Base-by-base conservation (phyloP, 2,888 invertebrate genomes). In the Aromia moschata region DNA sequence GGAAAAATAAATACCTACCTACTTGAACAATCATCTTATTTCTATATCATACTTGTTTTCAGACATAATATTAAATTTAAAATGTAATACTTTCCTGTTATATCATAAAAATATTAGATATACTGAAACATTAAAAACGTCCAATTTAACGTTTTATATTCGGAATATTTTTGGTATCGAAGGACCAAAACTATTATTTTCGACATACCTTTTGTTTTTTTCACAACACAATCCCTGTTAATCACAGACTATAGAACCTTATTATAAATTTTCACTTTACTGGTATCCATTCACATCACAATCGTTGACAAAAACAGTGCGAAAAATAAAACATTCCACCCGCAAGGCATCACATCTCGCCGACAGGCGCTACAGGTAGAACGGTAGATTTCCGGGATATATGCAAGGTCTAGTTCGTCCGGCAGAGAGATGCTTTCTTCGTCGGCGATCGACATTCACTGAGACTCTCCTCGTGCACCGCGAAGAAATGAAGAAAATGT, bases 401-500 rank as follows among this genome's bases (percentile, higher is more conserved):
- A n/a, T 30, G 38, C 25, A 14, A 51, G n/a, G 38, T 15, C 20
- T 14, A 18, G 25, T 10, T 15, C n/a, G 30, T 25, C 40, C 25
- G 51, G 18, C 11, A n/a, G 40, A 14, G 51, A 40, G 51, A 25
- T 51, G 51, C 51, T 51, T 51, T 51, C 51, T 51, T 51, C 17
- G 12, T 20, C 25, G 31, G 30, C 38, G 38, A 30, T 51, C 17
- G 30, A 51, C 51, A 36, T 51, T 51, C 51, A 51, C 51, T 51
- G 17, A 31, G 17, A 17, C 47, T 37, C 47, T 51, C 51, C 14
- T 51, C 51, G 30, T 11, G 40, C 51, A 41, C 43, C 18, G 49
- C 17, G 17, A 51, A 51, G 37, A 44, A 56, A 56, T 31, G 47
- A 56, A 56, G 56, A 56, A 56, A 56, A 37, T 33, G 56, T 56